These are phyloP conservation scores for Pteria penguin DNA, from an alignment of 2,888 invertebrate species.

Conservation along the genomic window DNA sequence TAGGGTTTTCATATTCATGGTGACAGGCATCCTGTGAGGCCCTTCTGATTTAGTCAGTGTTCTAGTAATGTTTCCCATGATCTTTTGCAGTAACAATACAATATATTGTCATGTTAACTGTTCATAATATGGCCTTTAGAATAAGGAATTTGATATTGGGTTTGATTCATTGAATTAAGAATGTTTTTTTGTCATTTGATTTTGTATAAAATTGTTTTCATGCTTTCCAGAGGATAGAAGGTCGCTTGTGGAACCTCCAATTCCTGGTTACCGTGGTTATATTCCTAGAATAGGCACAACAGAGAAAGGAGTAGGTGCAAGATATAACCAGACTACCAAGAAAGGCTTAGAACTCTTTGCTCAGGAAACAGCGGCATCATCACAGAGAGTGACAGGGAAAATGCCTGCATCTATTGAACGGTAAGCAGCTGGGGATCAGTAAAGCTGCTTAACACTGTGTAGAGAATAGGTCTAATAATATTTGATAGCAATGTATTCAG, in stretches of 20 bases:
- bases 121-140: not conserved
- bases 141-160: not conserved
- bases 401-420: slow-evolving; percentile 52
- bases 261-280: slow-evolving; percentile 79
- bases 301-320: slow-evolving; percentile 76
- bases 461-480: no score
- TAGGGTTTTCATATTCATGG: no score
- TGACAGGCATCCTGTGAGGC: no score
- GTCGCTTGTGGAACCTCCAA: slow-evolving; percentile 75
- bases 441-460: no score
- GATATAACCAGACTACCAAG: slow-evolving; percentile 75
- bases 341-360: slow-evolving; percentile 76
- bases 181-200: not conserved
- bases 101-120: no score
- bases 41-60: no score
- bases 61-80: no score
- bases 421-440: no score
- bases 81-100: no score
- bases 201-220: not conserved
- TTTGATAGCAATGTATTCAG: no score
- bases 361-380: slow-evolving; percentile 63
- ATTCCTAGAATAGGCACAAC: slow-evolving; percentile 78
- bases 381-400: slow-evolving; percentile 47
- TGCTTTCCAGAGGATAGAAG: slow-evolving; percentile 70
- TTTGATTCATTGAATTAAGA: not conserved